phyloP scores from a whole-genome alignment of 1,140 invertebrate genomes.

The Lysiphlebus fabarum region DNA sequence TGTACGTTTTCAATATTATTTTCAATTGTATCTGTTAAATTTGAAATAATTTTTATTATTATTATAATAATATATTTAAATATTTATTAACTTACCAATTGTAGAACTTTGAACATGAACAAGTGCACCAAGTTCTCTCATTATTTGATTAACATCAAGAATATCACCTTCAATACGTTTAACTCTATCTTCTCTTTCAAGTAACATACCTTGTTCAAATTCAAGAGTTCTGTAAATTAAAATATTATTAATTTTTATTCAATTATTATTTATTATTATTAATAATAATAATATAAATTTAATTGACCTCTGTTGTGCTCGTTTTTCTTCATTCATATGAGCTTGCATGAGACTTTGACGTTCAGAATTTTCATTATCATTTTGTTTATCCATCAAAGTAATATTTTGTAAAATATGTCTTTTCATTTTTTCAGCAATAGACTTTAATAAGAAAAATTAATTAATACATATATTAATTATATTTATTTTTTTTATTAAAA shows the following conservation, averaged over 20 bases:
- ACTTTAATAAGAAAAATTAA: slow-evolving; percentile 29
- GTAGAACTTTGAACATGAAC: slow-evolving; percentile 78
- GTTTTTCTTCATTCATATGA: slow-evolving; percentile 40
- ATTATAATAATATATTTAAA: background rate
- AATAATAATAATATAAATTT: too few relatives aligned
- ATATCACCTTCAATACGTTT: slow-evolving; percentile 80
- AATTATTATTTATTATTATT: background rate
- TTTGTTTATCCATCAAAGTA: slow-evolving; percentile 45
- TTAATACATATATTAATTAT: too few relatives aligned
- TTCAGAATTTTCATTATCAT: slow-evolving; percentile 49
- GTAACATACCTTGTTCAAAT: slow-evolving; percentile 72
- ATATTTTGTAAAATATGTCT: slow-evolving; percentile 62
- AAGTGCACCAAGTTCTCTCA: slow-evolving; percentile 79
- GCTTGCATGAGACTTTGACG: slow-evolving; percentile 45
- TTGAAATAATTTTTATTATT: slow-evolving; percentile 7
- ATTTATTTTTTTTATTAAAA: slow-evolving; percentile 2
- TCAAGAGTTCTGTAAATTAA: slow-evolving; percentile 55
- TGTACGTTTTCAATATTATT: slow-evolving; percentile 78
- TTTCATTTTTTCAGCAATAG: slow-evolving; percentile 73
- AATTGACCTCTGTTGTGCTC: slow-evolving; percentile 39
- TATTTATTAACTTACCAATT: slow-evolving; percentile 66
- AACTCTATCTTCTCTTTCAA: slow-evolving; percentile 72
- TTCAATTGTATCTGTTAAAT: slow-evolving; percentile 78
- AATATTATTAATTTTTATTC: slow-evolving; percentile 3
- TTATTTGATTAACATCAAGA: slow-evolving; percentile 87